Base-by-base conservation (phyloP, 2,113 vertebrate species). In the Hyperoodon ampullatus region DNA sequence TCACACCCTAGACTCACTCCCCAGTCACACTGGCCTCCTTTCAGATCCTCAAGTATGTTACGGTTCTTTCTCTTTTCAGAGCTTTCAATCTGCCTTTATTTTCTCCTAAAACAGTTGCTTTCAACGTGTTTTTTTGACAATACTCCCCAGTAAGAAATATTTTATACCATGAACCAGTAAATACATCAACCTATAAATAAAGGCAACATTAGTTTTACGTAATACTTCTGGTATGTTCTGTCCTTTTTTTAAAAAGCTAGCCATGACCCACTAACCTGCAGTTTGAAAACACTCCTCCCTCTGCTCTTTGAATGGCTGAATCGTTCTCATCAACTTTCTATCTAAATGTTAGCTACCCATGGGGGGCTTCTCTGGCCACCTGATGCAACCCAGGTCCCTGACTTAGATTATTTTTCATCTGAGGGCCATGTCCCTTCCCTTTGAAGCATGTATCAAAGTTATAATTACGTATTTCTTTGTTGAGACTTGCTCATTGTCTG, bases 131-230 rank as follows among this genome's bases (percentile, higher is more conserved):
- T 68, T 63, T 77, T 85, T 8, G 30, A 88, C 2, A 5, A 60
- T 65, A 58, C 77, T 80, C 9, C 88, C 88, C 26, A 85, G 47
- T 77, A 77, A 93, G 78, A 95, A 95, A 86, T 61, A 89, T 42
- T 63, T 91, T 33, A 53, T 50, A 60, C 75, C 26, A 68, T 39
- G 42, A 96, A 74, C 14, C 42, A 75, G 65, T n/a, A 72, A 74
- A 83, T 66, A 75, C 3, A 88, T 44, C 65, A 80, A 63, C 21
- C n/a, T 68, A 60, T 12, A 90, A 19, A 68, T 33, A 92, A 85
- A 87, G 28, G 65, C 39, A 61, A 87, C 13, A 74, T 18, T 61
- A 28, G 12, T 71, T 63, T 83, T 66, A 35, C 28, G 88, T 50
- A 74, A 74, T 30, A 88, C 35, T 82, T 74, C 24, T 35, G 5